Conservation (phyloP, 2,888 invertebrate genomes). For the Pherbina coryleti region DNA sequence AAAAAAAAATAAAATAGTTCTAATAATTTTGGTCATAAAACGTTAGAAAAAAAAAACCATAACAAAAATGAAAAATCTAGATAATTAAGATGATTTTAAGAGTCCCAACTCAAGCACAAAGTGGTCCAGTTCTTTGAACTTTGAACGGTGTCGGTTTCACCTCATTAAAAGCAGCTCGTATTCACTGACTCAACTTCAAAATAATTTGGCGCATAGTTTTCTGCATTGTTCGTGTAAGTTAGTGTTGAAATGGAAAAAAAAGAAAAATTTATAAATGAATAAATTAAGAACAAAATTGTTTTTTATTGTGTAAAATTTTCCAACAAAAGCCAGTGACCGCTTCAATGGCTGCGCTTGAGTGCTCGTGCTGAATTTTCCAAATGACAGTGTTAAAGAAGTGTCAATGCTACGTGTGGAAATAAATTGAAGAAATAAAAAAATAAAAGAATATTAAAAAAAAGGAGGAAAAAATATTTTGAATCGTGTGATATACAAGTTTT, state of each 20-base stretch:
- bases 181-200: too few relatives aligned
- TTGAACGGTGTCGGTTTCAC: too few relatives aligned
- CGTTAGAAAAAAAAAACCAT: background rate
- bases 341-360: constrained; percentile 11
- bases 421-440: too few relatives aligned
- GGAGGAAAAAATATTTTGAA: background rate
- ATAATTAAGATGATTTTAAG: background rate
- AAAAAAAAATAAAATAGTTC: background rate
- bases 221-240: background rate
- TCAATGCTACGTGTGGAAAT: constrained; percentile 1
- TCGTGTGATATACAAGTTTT: too few relatives aligned
- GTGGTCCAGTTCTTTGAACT: background rate
- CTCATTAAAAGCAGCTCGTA: too few relatives aligned
- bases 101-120: background rate
- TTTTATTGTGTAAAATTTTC: background rate
- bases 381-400: background rate
- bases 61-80: background rate
- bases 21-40: background rate
- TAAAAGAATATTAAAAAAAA: background rate
- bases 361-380: background rate
- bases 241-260: background rate
- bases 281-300: background rate
- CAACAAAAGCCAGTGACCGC: constrained; percentile 26
- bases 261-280: too few relatives aligned
- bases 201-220: background rate